These are phyloP conservation scores for Ctenomys sociabilis DNA, from an alignment of 2,113 vertebrate genomes.

Conservation along the genomic window DNA sequence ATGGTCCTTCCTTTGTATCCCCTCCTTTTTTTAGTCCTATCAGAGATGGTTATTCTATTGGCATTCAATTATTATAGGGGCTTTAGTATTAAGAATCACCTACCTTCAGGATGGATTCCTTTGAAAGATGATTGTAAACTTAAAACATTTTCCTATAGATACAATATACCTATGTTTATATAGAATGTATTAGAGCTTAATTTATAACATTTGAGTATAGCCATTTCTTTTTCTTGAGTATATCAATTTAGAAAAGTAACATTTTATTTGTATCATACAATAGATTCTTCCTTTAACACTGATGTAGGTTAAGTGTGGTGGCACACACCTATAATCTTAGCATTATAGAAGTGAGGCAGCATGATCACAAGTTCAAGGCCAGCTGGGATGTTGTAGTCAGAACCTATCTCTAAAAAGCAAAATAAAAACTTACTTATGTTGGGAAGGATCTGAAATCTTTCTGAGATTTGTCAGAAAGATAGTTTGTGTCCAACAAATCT, in stretches of 20 bases:
- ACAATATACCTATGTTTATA: neutral
- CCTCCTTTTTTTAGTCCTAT: no score
- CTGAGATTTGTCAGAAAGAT: neutral
- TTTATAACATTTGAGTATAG: slow-evolving; percentile 3
- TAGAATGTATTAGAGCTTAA: slow-evolving; percentile 5
- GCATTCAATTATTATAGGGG: no score
- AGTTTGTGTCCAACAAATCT: slow-evolving; percentile 22
- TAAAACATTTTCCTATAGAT: slow-evolving; percentile 7
- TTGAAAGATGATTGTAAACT: slow-evolving; percentile 37
- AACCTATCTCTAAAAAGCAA: neutral
- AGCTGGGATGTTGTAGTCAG: neutral
- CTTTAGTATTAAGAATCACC: no score
- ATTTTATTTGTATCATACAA: neutral
- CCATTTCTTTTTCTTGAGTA: neutral
- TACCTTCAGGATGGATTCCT: slow-evolving; percentile 43
- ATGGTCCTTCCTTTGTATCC: no score
- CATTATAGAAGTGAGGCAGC: neutral
- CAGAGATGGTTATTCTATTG: no score
- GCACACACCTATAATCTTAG: neutral
- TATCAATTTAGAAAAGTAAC: slow-evolving; percentile 33
- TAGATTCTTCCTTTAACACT: slow-evolving; percentile 13
- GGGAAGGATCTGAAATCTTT: neutral
- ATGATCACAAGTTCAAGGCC: neutral
- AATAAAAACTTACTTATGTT: neutral
- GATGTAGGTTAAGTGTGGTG: neutral